Evolutionary conservation across 2,888 invertebrate species (phyloP), one percentile per base, ranked within the genome.

Genomic region (Deilephila porcellus): DNA sequence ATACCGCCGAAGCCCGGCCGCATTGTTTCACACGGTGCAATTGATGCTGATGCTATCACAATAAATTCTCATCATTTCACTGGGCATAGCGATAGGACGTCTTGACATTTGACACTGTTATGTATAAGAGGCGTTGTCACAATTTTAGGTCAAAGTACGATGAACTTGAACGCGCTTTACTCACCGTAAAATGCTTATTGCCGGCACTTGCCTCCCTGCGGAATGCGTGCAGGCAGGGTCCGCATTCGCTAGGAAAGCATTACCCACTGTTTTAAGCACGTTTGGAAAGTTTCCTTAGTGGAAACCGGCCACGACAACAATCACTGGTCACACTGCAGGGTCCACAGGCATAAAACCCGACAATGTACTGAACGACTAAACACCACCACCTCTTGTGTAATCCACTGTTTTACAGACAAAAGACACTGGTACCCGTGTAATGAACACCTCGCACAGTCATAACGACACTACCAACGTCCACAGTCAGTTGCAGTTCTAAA

Each of bases 301-400:
- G 91, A 93, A 94, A 93, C 93, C 92, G 90, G 94, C 92, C 91
- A 91, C 92, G 93, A 92, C 93, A 93, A 94, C 94, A 94, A 93
- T 94, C 93, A 94, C 94, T 93, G 92, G 90, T 91, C 89, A 92
- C 93, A 93, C 90, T 91, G 86, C 85, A 87, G 85, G 85, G 88
- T 91, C 87, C 86, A 86, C 87, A 85, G 85, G 86, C 83, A 87
- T 85, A 83, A 81, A 83, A 89, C 85, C 85, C 88, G 87, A 88
- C 90, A 90, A 86, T 88, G 89, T 88, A 89, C 88, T 84, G 84
- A 88, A 81, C 79, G 83, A 84, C 82, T 81, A 84, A 91, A 90
- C 88, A 89, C 86, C 89, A 92, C 89, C 88, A 91, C 88, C 80
- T 90, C 85, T 89, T 86, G 83, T 89, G 89, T 84, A 89, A 92